Percentiles rank a stretch among this genome's conserved stretches.
Conservation (phyloP, 2,888 invertebrate genomes). For the Parnassius orleans region DNA sequence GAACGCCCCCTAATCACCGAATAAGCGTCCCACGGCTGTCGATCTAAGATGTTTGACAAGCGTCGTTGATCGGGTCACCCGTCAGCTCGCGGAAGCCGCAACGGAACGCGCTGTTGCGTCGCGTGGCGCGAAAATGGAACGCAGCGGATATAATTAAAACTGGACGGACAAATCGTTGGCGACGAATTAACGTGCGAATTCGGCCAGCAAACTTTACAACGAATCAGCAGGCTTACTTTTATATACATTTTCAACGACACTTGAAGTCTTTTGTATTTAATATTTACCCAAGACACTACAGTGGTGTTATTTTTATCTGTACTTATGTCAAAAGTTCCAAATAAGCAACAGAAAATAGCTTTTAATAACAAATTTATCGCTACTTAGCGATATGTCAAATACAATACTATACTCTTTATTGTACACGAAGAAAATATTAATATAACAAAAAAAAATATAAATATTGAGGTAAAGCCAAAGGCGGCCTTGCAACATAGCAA, state of each 20-base stretch:
- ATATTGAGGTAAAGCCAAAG: too few relatives aligned
- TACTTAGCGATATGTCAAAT: too few relatives aligned
- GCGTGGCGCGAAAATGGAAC: slow-evolving; percentile 72
- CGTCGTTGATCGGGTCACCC: slow-evolving; percentile 50
- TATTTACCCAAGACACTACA: too few relatives aligned
- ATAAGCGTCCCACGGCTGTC: slow-evolving; percentile 32
- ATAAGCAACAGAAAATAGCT: too few relatives aligned
- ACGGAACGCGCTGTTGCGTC: slow-evolving; percentile 51
- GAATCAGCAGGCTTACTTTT: slow-evolving; percentile 23
- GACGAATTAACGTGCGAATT: slow-evolving; percentile 64
- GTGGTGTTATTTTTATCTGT: too few relatives aligned
- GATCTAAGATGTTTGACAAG: slow-evolving; percentile 34
- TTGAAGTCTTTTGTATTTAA: not conserved
- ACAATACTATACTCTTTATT: too few relatives aligned
- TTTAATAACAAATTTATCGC: too few relatives aligned
- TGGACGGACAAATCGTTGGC: slow-evolving; percentile 66
- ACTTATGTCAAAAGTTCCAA: too few relatives aligned
- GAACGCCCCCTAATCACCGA: too few relatives aligned
- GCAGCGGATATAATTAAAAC: slow-evolving; percentile 78
- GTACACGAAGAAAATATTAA: too few relatives aligned
- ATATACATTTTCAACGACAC: slow-evolving; percentile 4
- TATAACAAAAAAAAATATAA: too few relatives aligned
- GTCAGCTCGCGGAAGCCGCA: slow-evolving; percentile 62
- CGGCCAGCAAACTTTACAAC: slow-evolving; percentile 50
- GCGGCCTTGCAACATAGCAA: too few relatives aligned